phyloP scores from a whole-genome alignment of 1,140 invertebrate species.

The Zaprionus lachaisei region DNA sequence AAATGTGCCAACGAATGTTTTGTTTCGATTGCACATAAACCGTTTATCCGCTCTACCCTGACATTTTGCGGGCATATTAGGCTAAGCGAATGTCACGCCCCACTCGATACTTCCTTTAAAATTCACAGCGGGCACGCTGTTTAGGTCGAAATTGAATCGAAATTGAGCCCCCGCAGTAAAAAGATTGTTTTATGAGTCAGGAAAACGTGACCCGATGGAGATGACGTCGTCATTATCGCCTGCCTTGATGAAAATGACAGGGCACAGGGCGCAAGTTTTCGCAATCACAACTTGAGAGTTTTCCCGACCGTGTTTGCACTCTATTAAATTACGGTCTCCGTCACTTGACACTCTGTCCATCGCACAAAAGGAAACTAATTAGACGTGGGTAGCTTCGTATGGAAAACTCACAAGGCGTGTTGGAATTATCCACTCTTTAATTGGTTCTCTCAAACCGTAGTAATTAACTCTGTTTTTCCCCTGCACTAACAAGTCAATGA shows the following conservation, averaged over 20 bases:
- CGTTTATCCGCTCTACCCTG: neutral
- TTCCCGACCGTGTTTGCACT: conserved; percentile 48
- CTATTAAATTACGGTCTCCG: conserved; percentile 53
- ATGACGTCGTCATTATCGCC: conserved; percentile 12
- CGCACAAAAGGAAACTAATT: conserved; percentile 54
- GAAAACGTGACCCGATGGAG: conserved; percentile 23
- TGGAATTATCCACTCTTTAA: neutral
- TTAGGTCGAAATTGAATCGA: conserved; percentile 3
- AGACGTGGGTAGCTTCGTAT: conserved; percentile 35
- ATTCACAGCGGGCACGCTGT: conserved; percentile 13
- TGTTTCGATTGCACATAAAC: conserved; percentile 24
- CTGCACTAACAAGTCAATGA: neutral
- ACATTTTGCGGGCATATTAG: conserved; percentile 8
- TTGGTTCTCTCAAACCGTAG: neutral
- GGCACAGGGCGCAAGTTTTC: conserved; percentile 21
- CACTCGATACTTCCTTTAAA: conserved; percentile 9
- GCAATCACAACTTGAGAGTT: conserved; percentile 42
- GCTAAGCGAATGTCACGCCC: neutral
- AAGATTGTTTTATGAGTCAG: conserved; percentile 15
- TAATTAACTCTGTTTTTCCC: neutral
- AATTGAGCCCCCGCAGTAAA: conserved; percentile 2
- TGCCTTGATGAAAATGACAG: conserved; percentile 12
- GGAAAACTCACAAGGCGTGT: conserved; percentile 6
- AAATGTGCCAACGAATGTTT: conserved; percentile 19
- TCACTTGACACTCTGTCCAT: conserved; percentile 40